phyloP scores from a whole-genome alignment of 2,888 invertebrate species.

The Lithosia quadra region DNA sequence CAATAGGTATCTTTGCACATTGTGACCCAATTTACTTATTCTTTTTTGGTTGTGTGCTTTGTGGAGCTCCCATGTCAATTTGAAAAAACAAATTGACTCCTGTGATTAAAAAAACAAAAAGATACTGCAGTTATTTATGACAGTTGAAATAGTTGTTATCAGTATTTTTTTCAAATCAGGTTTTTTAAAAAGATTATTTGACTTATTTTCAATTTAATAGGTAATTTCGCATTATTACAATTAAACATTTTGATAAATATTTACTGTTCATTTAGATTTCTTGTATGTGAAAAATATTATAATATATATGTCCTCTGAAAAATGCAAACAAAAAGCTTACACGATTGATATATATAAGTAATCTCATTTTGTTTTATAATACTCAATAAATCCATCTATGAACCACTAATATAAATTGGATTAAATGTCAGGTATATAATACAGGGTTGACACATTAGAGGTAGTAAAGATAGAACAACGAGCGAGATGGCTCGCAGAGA shows the following conservation, averaged over 20 bases:
- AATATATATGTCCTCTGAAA: not conserved
- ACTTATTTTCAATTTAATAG: no score
- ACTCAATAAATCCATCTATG: not conserved
- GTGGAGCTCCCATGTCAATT: not conserved
- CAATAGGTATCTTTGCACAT: not conserved
- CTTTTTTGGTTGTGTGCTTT: not conserved
- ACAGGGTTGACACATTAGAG: constrained; percentile 13
- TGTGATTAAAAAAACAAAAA: not conserved
- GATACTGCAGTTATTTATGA: no score
- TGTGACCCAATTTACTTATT: not conserved
- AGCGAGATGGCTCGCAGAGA: constrained; percentile 36
- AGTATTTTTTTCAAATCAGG: no score
- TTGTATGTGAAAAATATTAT: no score
- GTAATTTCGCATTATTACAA: no score
- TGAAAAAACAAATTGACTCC: not conserved
- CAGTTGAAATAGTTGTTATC: no score
- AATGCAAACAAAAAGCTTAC: not conserved
- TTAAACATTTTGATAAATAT: no score
- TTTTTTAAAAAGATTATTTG: no score
- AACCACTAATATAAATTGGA: not conserved
- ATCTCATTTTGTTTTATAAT: no score
- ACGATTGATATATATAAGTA: not conserved
- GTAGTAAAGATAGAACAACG: constrained; percentile 21
- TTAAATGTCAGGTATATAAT: constrained; percentile 1
- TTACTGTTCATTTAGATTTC: no score